Evolutionary conservation across 2,888 invertebrate species (phyloP).

Genomic region (Hemaris fuciformis): DNA sequence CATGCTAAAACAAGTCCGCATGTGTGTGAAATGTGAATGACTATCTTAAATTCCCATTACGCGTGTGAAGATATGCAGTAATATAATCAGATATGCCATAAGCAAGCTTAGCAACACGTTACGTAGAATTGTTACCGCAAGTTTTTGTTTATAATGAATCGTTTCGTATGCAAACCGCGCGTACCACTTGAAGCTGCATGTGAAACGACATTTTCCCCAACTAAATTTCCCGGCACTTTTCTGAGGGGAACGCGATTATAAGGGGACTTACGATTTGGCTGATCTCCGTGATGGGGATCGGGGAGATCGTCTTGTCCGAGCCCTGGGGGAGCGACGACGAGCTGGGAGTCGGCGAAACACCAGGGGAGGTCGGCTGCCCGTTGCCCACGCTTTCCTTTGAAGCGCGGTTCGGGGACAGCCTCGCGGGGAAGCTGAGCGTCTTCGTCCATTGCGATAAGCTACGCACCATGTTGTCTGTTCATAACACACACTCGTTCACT

Average conservation of each 20-base stretch:
- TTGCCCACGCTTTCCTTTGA: constrained; percentile 86
- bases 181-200: constrained; percentile 31
- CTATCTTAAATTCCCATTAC: constrained; percentile 3
- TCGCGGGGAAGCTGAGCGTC: constrained; percentile 93
- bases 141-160: constrained; percentile 47
- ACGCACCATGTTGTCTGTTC: constrained; percentile 88
- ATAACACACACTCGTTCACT: constrained; percentile 75
- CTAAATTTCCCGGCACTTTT: constrained; percentile 18
- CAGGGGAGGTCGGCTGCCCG: constrained; percentile 78
- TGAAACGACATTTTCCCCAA: constrained; percentile 25
- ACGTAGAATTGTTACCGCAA: constrained; percentile 40
- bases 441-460: constrained; percentile 95
- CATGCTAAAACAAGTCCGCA: not conserved
- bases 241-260: not conserved
- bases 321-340: constrained; percentile 81
- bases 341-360: constrained; percentile 84
- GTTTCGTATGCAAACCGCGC: constrained; percentile 49
- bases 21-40: not conserved
- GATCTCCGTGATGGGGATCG: constrained; percentile 84
- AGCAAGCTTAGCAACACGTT: constrained; percentile 32
- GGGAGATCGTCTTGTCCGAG: constrained; percentile 78
- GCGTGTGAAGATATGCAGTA: constrained; percentile 22
- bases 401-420: constrained; percentile 90
- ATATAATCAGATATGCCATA: constrained; percentile 33
- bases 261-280: constrained; percentile 84